Evolutionary conservation across 2,113 vertebrate genomes (phyloP).

Genomic region (Pristiophorus japonicus): DNA sequence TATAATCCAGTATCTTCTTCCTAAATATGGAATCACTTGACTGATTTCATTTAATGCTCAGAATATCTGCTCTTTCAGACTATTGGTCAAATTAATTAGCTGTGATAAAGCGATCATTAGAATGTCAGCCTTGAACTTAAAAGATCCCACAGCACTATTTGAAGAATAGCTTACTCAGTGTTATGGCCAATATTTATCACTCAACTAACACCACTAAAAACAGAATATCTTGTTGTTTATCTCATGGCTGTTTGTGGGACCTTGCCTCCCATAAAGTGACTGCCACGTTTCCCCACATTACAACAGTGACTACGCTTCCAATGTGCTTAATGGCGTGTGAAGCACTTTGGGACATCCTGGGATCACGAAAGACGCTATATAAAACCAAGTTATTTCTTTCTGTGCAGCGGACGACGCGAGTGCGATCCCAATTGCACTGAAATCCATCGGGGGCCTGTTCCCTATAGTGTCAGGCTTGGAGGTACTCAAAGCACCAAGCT

Average conservation of each 20-base stretch:
- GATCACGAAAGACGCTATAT: neutral
- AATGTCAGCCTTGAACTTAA: neutral
- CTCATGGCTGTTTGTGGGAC: neutral
- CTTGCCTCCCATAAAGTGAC: neutral
- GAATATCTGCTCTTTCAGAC: neutral
- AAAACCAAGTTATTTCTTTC: neutral
- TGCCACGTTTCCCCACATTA: neutral
- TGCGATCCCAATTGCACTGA: neutral
- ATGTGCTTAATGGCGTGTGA: neutral
- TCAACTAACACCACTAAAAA: neutral
- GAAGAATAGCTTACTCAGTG: neutral
- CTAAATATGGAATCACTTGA: neutral
- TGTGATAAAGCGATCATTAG: neutral
- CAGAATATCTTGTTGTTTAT: neutral
- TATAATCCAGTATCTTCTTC: conserved; percentile 1
- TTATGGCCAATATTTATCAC: neutral
- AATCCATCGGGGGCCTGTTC: too few relatives aligned
- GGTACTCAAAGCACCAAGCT: neutral
- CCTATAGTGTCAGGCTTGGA: neutral
- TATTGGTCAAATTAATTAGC: conserved; percentile 5
- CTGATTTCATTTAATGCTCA: neutral
- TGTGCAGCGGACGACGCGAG: neutral
- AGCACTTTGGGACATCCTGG: neutral
- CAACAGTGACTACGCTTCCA: neutral
- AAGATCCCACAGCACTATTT: neutral